A percentile compares a stretch with the other conserved stretches of the same genome.
phyloP scores from a whole-genome alignment of 2,888 invertebrate genomes.

The Baronia brevicornis region DNA sequence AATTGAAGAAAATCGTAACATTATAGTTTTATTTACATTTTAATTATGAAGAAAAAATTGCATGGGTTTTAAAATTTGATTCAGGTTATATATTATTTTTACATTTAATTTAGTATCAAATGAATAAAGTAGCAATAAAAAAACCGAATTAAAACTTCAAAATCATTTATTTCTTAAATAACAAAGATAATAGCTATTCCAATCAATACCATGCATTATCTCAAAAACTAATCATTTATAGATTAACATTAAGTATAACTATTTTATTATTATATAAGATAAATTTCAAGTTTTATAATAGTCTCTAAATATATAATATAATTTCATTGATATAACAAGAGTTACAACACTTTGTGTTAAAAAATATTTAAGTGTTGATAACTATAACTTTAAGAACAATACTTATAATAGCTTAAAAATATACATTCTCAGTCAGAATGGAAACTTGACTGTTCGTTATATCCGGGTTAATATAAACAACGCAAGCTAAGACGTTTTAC shows the following conservation, averaged over 20 bases:
- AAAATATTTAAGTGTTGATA: slow-evolving; percentile 23
- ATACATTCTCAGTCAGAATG: neutral
- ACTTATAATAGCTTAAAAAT: slow-evolving; percentile 1
- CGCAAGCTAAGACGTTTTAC: slow-evolving; percentile 11
- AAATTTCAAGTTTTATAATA: slow-evolving; percentile 18
- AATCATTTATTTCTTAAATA: slow-evolving; percentile 25
- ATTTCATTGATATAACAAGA: slow-evolving; percentile 18
- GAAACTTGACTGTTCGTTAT: slow-evolving; percentile 7
- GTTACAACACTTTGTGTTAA: slow-evolving; percentile 21
- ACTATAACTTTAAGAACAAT: slow-evolving; percentile 12
- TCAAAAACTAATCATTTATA: slow-evolving; percentile 22
- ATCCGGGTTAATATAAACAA: slow-evolving; percentile 8
- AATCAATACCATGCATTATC: slow-evolving; percentile 29
- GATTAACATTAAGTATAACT: slow-evolving; percentile 22
- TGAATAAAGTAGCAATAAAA: slow-evolving; percentile 13
- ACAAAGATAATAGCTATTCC: slow-evolving; percentile 27
- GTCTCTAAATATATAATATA: slow-evolving; percentile 18
- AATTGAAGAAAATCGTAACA: no score
- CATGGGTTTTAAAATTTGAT: no score
- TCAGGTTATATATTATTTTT: no score
- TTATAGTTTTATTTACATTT: no score
- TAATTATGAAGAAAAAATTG: no score
- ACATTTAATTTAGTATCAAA: no score
- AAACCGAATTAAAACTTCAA: slow-evolving; percentile 19
- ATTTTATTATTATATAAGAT: slow-evolving; percentile 14